Conservation (phyloP, 1,140 invertebrate genomes). For the Drosophila persimilis region DNA sequence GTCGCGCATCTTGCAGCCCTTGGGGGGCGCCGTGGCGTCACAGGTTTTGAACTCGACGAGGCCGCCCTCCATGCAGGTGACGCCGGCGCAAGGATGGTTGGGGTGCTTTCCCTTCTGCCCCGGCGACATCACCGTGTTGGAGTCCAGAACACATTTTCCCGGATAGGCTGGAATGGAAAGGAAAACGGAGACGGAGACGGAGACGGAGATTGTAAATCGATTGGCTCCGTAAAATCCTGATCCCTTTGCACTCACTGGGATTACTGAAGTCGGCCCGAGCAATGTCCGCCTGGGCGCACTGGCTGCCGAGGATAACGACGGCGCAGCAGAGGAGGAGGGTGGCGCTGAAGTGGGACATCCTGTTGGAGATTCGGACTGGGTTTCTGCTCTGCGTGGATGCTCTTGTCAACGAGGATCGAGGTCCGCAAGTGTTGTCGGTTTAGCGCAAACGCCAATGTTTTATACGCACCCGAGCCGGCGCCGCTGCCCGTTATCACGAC, state of each 20-base stretch:
- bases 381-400: neutral
- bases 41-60: conserved; percentile 65
- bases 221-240: neutral
- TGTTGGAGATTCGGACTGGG: conserved; percentile 5
- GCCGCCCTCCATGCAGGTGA: conserved; percentile 53
- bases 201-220: no score
- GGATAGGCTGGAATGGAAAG: conserved; percentile 46
- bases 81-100: conserved; percentile 64
- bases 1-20: conserved; percentile 76
- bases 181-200: neutral
- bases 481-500: conserved; percentile 40
- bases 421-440: conserved; percentile 55
- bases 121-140: conserved; percentile 56
- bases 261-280: conserved; percentile 54
- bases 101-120: conserved; percentile 67
- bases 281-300: conserved; percentile 45
- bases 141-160: conserved; percentile 67
- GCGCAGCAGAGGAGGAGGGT: conserved; percentile 34
- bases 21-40: conserved; percentile 56
- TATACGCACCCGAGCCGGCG: conserved; percentile 39
- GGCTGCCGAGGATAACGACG: conserved; percentile 19
- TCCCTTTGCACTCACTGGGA: conserved; percentile 51
- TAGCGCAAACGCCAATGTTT: conserved; percentile 45
- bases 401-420: conserved; percentile 32
- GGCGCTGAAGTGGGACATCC: conserved; percentile 45